Percentiles rank a stretch among this genome's conserved stretches.
Evolutionary conservation across 2,888 invertebrate species (phyloP).

Genomic region (Nephrotoma flavescens): DNA sequence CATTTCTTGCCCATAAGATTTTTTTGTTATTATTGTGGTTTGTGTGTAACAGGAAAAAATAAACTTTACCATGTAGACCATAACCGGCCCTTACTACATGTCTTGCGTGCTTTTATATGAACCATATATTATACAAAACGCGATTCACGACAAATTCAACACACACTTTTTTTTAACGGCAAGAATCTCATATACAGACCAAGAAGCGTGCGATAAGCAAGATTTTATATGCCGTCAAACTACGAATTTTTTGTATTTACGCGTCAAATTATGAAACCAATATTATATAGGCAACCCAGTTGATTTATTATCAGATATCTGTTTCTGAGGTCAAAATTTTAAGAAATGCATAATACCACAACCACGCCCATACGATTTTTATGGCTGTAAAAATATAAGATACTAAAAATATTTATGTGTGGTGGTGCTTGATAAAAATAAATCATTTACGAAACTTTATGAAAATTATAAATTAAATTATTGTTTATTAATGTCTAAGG

Average conservation of each 20-base stretch:
- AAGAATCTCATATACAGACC: too few species aligned
- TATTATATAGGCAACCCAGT: not conserved
- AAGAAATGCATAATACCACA: not conserved
- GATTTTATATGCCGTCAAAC: too few species aligned
- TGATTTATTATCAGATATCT: not conserved
- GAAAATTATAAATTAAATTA: not conserved
- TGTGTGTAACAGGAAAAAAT: too few species aligned
- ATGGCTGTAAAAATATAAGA: not conserved
- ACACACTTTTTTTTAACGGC: too few species aligned
- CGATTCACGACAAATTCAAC: too few species aligned
- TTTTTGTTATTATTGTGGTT: not conserved
- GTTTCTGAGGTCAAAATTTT: not conserved
- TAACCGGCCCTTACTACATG: too few species aligned
- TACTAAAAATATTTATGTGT: not conserved
- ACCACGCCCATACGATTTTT: not conserved
- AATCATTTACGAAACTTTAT: not conserved
- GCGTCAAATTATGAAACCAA: not conserved
- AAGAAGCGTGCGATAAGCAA: too few species aligned
- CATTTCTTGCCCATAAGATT: not conserved
- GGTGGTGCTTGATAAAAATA: not conserved
- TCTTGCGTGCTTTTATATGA: too few species aligned
- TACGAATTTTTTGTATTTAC: too few species aligned
- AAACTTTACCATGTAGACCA: not conserved
- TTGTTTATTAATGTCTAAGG: too few species aligned
- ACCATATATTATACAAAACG: too few species aligned